Percentiles rank a stretch among this genome's conserved stretches.
phyloP scores from a whole-genome alignment of 2,888 invertebrate genomes.

The Heteromurus nitidus region DNA sequence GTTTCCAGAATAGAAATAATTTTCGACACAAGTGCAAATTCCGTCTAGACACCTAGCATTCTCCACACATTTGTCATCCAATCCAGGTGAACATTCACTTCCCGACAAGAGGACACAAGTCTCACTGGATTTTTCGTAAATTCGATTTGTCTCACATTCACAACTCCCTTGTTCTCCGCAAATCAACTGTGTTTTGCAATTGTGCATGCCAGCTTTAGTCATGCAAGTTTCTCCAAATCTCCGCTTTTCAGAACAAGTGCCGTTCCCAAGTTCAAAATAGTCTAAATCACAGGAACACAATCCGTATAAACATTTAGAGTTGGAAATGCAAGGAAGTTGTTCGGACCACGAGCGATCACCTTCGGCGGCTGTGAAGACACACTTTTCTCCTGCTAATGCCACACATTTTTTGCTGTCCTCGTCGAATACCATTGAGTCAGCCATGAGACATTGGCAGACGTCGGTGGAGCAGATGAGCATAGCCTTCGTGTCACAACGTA shows the following conservation, averaged over 20 bases:
- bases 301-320: background rate
- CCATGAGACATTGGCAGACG: background rate
- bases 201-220: constrained; percentile 5
- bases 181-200: constrained; percentile 1
- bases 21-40: background rate
- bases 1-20: constrained; percentile 1
- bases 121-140: background rate
- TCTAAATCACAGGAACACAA: background rate
- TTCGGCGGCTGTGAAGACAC: background rate
- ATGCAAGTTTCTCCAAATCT: background rate
- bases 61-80: background rate
- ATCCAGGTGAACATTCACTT: background rate
- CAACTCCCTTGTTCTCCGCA: constrained; percentile 3
- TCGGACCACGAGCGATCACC: constrained; percentile 3
- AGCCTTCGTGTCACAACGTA: background rate
- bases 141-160: background rate
- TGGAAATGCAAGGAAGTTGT: constrained; percentile 3
- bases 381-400: constrained; percentile 16
- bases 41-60: background rate
- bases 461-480: background rate
- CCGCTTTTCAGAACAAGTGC: constrained; percentile 5
- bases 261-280: constrained; percentile 15
- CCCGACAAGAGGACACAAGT: background rate
- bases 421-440: constrained; percentile 22
- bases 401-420: constrained; percentile 12